Evolutionary conservation across 2,797 vertebrate species (phyloP), one percentile per base, ranked within the genome.

Genomic region (Loris lydekkerianus): DNA sequence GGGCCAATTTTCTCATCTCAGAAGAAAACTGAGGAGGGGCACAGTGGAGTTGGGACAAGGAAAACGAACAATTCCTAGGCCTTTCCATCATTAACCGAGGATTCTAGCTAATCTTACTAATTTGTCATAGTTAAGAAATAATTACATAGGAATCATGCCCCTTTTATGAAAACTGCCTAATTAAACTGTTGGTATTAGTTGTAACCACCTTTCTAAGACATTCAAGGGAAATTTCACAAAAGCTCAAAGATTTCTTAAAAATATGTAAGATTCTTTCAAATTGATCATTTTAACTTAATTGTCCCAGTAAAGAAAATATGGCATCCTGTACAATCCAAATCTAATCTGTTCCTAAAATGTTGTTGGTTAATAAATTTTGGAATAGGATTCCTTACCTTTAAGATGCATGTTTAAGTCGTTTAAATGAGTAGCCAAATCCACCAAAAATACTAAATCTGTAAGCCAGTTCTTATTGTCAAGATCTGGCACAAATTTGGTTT

Each of bases 171-270:
- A 93, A 86, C 25, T 72, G 67, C 14, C 86, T 56, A 82, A 75
- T 86, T 82, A 58, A 83, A 83, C 46, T 80, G 37, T 61, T 60
- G 4, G 29, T 77, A n/a, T 89, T 85, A 65, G 56, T 53, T 81
- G 3, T 49, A 53, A 81, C 49, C 31, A 85, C 37, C 13, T 78
- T 73, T 80, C 43, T 56, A 81, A 93, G 31, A 70, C 53, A 87
- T 78, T 67, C 73, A 63, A 94, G 61, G 53, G 58, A 34, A 94
- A 82, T 23, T 17, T 72, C 11, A 90, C 82, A 87, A 88, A 91
- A 94, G 76, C 43, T 80, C 65, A 85, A 76, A 43, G 5, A 49
- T 25, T 73, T 34, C 5, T 67, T 86, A 27, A 58, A 53, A 86
- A 87, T 75, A 58, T 4, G 7, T 53, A 77, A 67, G 14, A 40